phyloP scores from a whole-genome alignment of 2,113 vertebrate species.

The Columba janthina region DNA sequence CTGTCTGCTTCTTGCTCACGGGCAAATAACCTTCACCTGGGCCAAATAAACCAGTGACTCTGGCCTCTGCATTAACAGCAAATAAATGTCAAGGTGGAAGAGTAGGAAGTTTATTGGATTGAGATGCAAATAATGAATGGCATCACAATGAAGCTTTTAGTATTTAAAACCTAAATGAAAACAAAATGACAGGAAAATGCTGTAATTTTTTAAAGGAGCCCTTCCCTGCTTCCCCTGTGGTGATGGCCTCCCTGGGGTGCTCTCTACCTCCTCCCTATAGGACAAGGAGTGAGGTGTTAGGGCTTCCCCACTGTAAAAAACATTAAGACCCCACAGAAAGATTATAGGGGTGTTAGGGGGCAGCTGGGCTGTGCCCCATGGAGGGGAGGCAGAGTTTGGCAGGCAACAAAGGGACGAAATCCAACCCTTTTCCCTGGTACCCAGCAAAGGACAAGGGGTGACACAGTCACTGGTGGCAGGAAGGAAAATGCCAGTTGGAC shows the following conservation, averaged over 20 bases:
- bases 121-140: neutral
- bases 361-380: rapidly evolving
- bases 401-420: neutral
- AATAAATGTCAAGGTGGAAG: neutral
- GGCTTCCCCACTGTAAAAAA: neutral
- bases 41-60: neutral
- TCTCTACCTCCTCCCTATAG: neutral
- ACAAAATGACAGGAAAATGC: neutral
- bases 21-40: neutral
- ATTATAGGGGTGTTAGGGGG: neutral
- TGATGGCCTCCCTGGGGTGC: rapidly evolving
- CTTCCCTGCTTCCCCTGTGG: neutral
- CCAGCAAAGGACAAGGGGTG: neutral
- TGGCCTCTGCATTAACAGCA: neutral
- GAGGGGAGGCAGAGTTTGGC: neutral
- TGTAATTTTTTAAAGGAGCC: neutral
- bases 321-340: neutral
- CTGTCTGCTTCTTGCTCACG: neutral
- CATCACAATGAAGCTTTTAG: neutral
- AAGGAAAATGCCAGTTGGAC: neutral
- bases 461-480: neutral
- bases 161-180: neutral
- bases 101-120: neutral
- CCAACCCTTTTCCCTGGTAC: neutral
- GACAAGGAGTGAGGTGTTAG: rapidly evolving